Percentiles rank a stretch among this genome's conserved stretches.
Conservation (phyloP, 2,113 vertebrate genomes). For the Malurus elegans region DNA sequence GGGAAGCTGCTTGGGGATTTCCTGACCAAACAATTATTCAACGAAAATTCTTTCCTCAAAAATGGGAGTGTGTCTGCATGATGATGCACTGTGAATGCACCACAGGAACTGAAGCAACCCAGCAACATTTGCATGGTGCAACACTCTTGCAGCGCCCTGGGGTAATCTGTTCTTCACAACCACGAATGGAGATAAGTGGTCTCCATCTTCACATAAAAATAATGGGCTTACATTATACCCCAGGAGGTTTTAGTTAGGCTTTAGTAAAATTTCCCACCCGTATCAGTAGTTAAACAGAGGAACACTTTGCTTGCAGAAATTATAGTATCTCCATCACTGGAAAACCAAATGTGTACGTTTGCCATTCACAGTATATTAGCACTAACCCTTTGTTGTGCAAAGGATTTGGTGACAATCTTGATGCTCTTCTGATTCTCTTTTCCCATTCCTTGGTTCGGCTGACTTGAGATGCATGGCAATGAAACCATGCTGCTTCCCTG, state of each 20-base stretch:
- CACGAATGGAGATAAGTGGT: not conserved
- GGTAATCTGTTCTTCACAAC: not conserved
- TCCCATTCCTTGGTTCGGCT: not conserved
- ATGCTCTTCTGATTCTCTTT: not conserved
- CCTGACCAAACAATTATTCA: not conserved
- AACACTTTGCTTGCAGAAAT: not conserved
- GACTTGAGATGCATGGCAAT: not conserved
- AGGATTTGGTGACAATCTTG: accelerated
- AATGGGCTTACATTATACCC: not conserved
- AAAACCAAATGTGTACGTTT: not conserved
- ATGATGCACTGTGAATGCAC: not conserved
- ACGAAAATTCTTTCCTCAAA: not conserved
- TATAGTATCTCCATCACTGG: not conserved
- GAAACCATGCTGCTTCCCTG: not conserved
- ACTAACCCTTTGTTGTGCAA: not conserved
- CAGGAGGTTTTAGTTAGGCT: not conserved
- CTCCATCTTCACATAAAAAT: not conserved
- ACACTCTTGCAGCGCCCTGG: not conserved
- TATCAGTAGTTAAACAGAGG: not conserved
- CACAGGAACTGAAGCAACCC: not conserved
- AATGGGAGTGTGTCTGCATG: not conserved
- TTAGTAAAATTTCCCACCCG: not conserved
- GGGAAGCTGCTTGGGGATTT: not conserved
- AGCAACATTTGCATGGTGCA: not conserved
- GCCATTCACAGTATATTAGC: not conserved